Conservation (phyloP, 1,140 invertebrate genomes). For the Aleiodes sp. region DNA sequence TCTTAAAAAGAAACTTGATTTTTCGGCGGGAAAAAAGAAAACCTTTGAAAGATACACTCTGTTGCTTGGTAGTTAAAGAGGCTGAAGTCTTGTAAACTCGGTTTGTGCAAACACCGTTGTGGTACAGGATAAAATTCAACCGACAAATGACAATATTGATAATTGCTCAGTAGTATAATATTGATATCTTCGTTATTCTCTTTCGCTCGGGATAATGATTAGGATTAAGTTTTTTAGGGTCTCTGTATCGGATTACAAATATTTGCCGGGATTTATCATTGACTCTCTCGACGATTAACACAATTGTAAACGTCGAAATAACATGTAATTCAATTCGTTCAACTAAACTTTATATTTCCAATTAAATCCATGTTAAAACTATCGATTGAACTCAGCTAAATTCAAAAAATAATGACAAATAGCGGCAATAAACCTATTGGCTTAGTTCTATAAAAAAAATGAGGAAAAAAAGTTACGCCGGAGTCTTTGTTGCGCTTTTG, state of each 20-base stretch:
- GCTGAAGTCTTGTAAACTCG: neutral
- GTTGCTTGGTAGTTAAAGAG: neutral
- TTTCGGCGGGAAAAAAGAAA: too few species aligned
- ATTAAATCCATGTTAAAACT: too few species aligned
- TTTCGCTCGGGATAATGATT: neutral
- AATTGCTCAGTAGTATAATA: neutral
- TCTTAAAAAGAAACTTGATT: too few species aligned
- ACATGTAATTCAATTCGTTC: too few species aligned
- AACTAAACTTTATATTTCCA: too few species aligned
- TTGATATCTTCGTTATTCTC: slow-evolving; percentile 4
- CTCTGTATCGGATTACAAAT: slow-evolving; percentile 7
- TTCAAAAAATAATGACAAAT: too few species aligned
- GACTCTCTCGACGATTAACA: too few species aligned
- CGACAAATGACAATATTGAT: slow-evolving; percentile 9
- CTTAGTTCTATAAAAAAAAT: neutral
- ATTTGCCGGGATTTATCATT: neutral
- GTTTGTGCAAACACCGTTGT: neutral
- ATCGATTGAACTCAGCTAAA: too few species aligned
- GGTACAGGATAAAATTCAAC: slow-evolving; percentile 5
- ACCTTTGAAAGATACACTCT: neutral
- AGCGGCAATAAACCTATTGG: neutral
- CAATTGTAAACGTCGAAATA: too few species aligned
- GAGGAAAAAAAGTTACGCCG: slow-evolving; percentile 30
- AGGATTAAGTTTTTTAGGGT: neutral
- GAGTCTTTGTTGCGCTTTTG: slow-evolving; percentile 59